Conservation (phyloP, 2,888 invertebrate species). For the Coleophora deauratella region DNA sequence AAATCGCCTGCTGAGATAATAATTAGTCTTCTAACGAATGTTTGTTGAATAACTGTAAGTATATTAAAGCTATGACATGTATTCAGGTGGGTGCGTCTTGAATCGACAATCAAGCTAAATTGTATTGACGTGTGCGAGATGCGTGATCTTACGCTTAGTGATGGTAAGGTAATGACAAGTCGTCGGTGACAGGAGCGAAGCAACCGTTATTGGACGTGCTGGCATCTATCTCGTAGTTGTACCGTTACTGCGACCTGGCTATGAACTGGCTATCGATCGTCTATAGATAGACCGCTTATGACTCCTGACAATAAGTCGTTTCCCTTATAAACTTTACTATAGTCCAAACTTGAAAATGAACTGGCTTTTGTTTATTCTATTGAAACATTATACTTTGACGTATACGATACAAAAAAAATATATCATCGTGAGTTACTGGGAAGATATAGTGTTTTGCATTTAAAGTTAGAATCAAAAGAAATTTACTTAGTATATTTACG, state of each 20-base stretch:
- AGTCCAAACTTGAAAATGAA: no score
- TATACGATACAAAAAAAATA: no score
- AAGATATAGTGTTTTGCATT: no score
- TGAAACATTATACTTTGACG: no score
- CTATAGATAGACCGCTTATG: conserved; percentile 5
- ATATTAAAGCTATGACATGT: not conserved
- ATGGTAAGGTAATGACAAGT: conserved; percentile 37
- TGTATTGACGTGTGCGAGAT: conserved; percentile 34
- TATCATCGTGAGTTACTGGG: no score
- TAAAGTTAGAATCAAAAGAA: no score
- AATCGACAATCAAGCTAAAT: conserved; percentile 28
- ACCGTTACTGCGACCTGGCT: conserved; percentile 37
- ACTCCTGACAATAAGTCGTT: no score
- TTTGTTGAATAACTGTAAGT: not conserved
- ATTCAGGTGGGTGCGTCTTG: no score
- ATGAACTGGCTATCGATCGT: conserved; percentile 21
- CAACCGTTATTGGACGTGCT: conserved; percentile 56
- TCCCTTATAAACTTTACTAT: no score
- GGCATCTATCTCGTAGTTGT: conserved; percentile 45
- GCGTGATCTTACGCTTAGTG: conserved; percentile 12
- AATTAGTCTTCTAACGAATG: not conserved
- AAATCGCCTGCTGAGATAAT: not conserved
- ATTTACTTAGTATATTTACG: no score
- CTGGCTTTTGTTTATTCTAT: no score
- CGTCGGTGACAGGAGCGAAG: conserved; percentile 33